Base-by-base conservation (phyloP, 2,888 invertebrate genomes). In the Monoplex corrugatus region DNA sequence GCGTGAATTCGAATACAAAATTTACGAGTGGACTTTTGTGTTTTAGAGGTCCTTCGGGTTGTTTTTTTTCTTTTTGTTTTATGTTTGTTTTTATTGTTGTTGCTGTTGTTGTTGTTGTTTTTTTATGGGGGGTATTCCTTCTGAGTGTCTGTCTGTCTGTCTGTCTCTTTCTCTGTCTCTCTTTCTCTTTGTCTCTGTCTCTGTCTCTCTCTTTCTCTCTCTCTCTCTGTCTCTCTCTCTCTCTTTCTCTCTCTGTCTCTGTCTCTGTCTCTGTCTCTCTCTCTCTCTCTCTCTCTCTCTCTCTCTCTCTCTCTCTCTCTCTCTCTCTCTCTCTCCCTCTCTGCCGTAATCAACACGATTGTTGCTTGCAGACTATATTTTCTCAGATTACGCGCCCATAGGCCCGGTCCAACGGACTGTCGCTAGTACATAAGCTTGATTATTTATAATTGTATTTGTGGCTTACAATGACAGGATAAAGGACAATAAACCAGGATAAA, bases 251-350 rank as follows among this genome's bases (percentile, higher is more conserved):
- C 0, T 72, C 75, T 44, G 44, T 43, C n/a, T 44, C 43, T 45
- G 84, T 72, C 57, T 78, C 50, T 23, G 57, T 78, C 43, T 50
- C 68, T 80, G 16, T 75, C 75, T 75, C 75, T 38, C 75, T 75
- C 75, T 38, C 75, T 75, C 75, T 75, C 75, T 75, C 40, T 75
- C 75, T 38, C 38, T 35, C 35, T 75, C 6, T 75, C 5, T 75
- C 5, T 75, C 6, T 35, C 6, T 75, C 72, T 38, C 35, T 75
- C 72, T 75, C 35, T 75, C 72, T 75, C 72, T 35, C 0, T 16
- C 2, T 38, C 10, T 75, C 38, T 75, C 5, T 75, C 19, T 75
- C 0, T 75, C 38, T 38, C 75, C 38, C 38, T 38, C n/a, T 75
- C n/a, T 38, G n/a, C n/a, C n/a, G n/a, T n/a, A n/a, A n/a, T n/a